These are phyloP conservation scores for Lasioglossum marginatum DNA, from an alignment of 2,888 invertebrate species.

Conservation along the genomic window DNA sequence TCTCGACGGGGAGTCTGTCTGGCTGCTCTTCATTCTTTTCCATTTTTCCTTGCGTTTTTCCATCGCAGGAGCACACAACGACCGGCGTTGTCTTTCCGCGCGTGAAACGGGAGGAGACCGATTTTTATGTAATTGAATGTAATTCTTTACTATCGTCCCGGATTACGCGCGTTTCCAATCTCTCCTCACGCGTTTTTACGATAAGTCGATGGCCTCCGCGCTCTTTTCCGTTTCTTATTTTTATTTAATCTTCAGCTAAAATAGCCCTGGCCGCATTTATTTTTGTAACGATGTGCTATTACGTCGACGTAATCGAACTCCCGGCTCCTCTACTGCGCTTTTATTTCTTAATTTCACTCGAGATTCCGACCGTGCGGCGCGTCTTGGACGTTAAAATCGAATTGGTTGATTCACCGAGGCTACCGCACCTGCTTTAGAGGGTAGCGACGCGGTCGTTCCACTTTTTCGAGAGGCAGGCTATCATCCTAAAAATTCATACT, in stretches of 20 bases:
- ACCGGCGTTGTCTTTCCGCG: constrained; percentile 13
- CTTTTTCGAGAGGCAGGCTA: neutral
- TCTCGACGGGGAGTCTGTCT: neutral
- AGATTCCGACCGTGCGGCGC: neutral
- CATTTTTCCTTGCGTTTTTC: neutral
- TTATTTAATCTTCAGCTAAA: neutral
- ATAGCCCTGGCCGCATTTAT: neutral
- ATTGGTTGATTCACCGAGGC: neutral
- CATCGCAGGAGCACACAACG: neutral
- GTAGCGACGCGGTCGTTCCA: neutral
- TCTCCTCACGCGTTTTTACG: neutral
- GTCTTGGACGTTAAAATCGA: neutral
- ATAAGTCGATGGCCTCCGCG: constrained; percentile 11
- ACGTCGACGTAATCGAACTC: neutral
- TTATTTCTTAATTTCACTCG: neutral
- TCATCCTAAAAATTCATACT: neutral
- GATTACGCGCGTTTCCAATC: neutral
- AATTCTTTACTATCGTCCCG: neutral
- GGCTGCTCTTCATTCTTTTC: neutral
- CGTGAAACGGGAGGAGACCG: neutral
- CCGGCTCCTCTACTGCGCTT: neutral
- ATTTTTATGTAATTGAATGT: constrained; percentile 10
- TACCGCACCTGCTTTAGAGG: neutral
- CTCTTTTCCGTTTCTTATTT: neutral
- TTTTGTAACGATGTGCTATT: neutral